These are phyloP conservation scores for Phrynosoma platyrhinos DNA, from an alignment of 2,113 vertebrate genomes.

Conservation along the genomic window DNA sequence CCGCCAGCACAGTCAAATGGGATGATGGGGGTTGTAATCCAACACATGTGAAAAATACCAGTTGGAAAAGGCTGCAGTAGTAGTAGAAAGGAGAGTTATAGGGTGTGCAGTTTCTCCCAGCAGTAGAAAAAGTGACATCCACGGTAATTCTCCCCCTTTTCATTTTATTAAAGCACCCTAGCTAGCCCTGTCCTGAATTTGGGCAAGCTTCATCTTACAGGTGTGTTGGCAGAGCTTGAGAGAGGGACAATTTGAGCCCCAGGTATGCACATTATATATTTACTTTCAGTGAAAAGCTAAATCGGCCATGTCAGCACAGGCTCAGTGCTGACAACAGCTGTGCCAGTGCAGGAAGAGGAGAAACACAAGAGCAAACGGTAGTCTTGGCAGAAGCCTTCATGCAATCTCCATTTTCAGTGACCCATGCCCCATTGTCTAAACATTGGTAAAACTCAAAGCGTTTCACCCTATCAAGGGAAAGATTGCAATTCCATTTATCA, in stretches of 20 bases:
- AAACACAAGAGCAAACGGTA: background rate
- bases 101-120: background rate
- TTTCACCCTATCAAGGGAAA: background rate
- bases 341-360: background rate
- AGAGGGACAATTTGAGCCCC: background rate
- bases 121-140: background rate
- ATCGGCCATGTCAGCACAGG: background rate
- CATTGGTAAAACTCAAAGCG: background rate
- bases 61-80: background rate
- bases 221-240: background rate
- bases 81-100: background rate
- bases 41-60: background rate
- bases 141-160: background rate
- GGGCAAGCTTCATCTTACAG: background rate
- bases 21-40: background rate
- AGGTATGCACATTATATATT: background rate
- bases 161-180: background rate
- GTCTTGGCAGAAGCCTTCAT: background rate
- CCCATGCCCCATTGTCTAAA: background rate
- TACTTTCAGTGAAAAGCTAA: slow-evolving; percentile 1
- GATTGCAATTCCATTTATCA: background rate
- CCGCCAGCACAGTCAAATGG: background rate
- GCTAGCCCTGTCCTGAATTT: background rate
- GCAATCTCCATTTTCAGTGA: background rate
- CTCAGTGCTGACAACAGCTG: background rate